These are phyloP conservation scores for Aegithalos caudatus DNA, from an alignment of 2,113 vertebrate genomes.

Conservation along the genomic window DNA sequence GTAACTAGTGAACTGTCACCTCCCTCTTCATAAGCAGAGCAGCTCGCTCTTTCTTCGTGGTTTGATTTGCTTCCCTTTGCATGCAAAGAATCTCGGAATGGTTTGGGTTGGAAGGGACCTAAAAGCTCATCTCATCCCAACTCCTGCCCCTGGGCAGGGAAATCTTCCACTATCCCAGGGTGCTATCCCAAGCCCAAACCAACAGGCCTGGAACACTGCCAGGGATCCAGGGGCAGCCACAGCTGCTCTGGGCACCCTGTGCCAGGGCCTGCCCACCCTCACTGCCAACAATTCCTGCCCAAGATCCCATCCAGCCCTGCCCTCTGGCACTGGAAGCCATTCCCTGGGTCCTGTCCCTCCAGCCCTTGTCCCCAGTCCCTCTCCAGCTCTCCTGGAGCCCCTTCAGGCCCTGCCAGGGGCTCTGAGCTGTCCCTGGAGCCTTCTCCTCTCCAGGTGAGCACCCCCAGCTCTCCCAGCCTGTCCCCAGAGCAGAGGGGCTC, in stretches of 20 bases:
- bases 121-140: neutral
- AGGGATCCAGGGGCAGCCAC: neutral
- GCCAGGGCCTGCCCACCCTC: neutral
- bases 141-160: neutral
- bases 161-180: fast-evolving
- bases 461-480: neutral
- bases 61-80: neutral
- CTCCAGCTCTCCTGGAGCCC: too few relatives aligned
- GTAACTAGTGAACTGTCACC: neutral
- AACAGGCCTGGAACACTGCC: fast-evolving
- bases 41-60: neutral
- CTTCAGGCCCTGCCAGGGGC: neutral
- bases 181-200: neutral
- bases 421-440: neutral
- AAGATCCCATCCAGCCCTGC: neutral
- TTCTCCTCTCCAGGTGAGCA: neutral
- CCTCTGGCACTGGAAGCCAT: neutral
- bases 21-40: neutral
- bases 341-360: too few relatives aligned
- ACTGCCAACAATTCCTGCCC: fast-evolving
- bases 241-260: neutral
- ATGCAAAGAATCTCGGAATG: neutral
- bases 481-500: neutral
- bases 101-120: neutral
- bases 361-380: too few relatives aligned